A percentile compares a stretch with the other conserved stretches of the same genome.
Evolutionary conservation across 1,140 invertebrate genomes (phyloP).

Genomic region (Saccostrea echinata): DNA sequence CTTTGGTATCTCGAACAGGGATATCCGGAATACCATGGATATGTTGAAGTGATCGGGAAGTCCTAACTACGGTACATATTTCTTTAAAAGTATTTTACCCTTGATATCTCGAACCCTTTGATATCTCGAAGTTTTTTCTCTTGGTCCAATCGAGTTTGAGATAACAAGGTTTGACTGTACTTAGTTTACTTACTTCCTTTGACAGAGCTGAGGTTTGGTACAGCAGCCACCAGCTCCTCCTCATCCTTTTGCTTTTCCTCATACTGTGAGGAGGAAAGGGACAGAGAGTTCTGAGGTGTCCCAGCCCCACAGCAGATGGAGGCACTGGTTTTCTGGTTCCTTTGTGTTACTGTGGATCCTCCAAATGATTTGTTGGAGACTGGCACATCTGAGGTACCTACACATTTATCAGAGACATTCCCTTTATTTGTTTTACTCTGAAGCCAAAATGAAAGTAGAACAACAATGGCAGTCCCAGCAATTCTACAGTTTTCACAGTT

Average conservation of each 20-base stretch:
- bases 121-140: too few species aligned
- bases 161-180: too few species aligned
- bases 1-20: too few species aligned
- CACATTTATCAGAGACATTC: conserved; percentile 15
- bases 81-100: too few species aligned
- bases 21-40: too few species aligned
- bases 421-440: not conserved
- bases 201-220: not conserved
- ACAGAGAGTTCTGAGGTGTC: not conserved
- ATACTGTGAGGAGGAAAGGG: not conserved
- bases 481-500: not conserved
- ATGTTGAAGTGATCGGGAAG: too few species aligned
- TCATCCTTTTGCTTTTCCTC: not conserved
- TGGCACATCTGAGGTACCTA: not conserved
- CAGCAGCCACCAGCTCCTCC: conserved; percentile 1
- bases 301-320: not conserved
- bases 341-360: not conserved
- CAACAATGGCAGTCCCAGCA: not conserved
- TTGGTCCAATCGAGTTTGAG: too few species aligned
- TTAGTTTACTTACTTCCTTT: not conserved
- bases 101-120: too few species aligned
- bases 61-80: too few species aligned
- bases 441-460: not conserved
- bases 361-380: not conserved
- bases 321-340: not conserved